phyloP scores from a whole-genome alignment of 2,888 invertebrate species.

The Hemaris fuciformis region DNA sequence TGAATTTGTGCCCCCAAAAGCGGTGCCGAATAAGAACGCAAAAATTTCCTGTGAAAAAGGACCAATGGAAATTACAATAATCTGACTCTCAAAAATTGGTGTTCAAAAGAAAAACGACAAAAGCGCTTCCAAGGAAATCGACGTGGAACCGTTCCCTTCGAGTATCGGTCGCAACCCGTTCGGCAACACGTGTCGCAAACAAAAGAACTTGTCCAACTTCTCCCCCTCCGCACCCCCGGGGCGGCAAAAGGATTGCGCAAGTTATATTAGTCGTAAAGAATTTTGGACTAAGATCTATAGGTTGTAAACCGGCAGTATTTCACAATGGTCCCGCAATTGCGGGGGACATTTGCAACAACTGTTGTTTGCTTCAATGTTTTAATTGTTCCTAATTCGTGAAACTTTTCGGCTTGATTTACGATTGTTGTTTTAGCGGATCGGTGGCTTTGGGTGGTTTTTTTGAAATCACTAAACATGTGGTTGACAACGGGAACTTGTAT shows the following conservation, averaged over 20 bases:
- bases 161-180: slow-evolving; percentile 78
- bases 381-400: slow-evolving; percentile 80
- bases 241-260: slow-evolving; percentile 79
- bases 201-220: slow-evolving; percentile 70
- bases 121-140: slow-evolving; percentile 58
- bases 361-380: slow-evolving; percentile 78
- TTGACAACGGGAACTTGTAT: slow-evolving; percentile 14
- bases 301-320: slow-evolving; percentile 75
- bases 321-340: slow-evolving; percentile 77
- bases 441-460: slow-evolving; percentile 49
- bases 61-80: slow-evolving; percentile 48
- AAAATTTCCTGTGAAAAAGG: slow-evolving; percentile 41
- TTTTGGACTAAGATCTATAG: slow-evolving; percentile 78
- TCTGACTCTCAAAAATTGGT: slow-evolving; percentile 43
- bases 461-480: slow-evolving; percentile 45
- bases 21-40: slow-evolving; percentile 33
- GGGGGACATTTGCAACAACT: slow-evolving; percentile 78
- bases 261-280: slow-evolving; percentile 80
- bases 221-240: slow-evolving; percentile 45
- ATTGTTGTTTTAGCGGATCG: slow-evolving; percentile 65
- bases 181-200: slow-evolving; percentile 78
- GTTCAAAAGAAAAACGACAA: slow-evolving; percentile 51
- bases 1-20: slow-evolving; percentile 36
- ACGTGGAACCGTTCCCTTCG: slow-evolving; percentile 55
- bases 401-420: slow-evolving; percentile 74